Conservation (phyloP, 2,113 vertebrate species). For the Sapayoa aenigma region DNA sequence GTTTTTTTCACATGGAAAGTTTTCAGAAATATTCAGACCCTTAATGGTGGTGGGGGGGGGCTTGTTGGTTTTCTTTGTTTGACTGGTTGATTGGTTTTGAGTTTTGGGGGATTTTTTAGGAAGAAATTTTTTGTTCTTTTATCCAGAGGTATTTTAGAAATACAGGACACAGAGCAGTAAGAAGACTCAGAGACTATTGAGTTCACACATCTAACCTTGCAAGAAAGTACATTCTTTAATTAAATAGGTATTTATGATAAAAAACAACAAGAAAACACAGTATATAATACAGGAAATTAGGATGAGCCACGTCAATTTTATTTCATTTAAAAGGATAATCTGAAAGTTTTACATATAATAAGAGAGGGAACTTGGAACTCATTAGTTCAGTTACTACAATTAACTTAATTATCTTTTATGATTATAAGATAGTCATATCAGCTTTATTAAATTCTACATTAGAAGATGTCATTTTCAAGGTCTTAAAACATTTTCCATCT, state of each 20-base stretch:
- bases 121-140: accelerated
- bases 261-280: background rate
- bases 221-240: background rate
- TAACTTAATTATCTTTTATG: background rate
- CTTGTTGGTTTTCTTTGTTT: background rate
- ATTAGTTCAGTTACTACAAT: constrained; percentile 9
- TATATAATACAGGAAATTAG: background rate
- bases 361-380: background rate
- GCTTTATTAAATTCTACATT: constrained; percentile 19
- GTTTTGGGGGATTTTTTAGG: background rate
- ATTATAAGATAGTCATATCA: background rate
- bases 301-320: background rate
- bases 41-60: background rate
- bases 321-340: background rate
- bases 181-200: background rate
- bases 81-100: too few species aligned
- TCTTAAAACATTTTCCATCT: background rate
- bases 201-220: background rate
- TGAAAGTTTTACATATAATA: background rate
- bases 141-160: background rate
- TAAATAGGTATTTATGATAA: background rate
- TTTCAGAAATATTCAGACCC: background rate
- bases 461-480: background rate
- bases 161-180: background rate
- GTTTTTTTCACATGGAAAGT: background rate